These are phyloP conservation scores for Podarcis raffonei DNA, from an alignment of 2,113 vertebrate genomes.

Conservation along the genomic window DNA sequence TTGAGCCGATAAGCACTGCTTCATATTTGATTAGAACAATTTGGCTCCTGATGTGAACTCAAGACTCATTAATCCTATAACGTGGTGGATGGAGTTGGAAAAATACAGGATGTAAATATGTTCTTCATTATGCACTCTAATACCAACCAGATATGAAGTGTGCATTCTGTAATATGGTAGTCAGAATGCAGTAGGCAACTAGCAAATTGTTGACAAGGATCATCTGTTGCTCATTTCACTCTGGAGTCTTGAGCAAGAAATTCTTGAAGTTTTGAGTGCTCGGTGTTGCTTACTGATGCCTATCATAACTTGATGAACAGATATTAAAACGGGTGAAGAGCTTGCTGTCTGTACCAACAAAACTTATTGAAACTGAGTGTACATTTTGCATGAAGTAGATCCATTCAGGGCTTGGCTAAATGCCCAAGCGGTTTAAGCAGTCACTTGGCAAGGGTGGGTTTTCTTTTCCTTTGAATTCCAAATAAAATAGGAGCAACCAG, in stretches of 20 bases:
- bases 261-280: conserved; percentile 40
- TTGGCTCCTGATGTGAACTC: conserved; percentile 63
- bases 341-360: conserved; percentile 21
- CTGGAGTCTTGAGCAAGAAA: conserved; percentile 46
- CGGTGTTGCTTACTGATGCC: conserved; percentile 31
- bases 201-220: conserved; percentile 70
- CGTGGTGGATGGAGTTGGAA: conserved; percentile 66
- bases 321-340: conserved; percentile 32
- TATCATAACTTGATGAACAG: conserved; percentile 42
- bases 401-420: neutral
- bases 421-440: neutral
- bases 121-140: conserved; percentile 83
- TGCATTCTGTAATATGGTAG: conserved; percentile 63
- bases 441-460: too few relatives aligned
- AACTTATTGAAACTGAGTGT: neutral
- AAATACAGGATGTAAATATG: conserved; percentile 84
- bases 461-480: too few relatives aligned
- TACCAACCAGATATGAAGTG: conserved; percentile 66
- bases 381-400: neutral
- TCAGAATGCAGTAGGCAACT: conserved; percentile 56
- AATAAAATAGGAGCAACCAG: neutral
- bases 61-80: conserved; percentile 66
- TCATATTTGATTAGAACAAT: conserved; percentile 67
- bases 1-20: conserved; percentile 55
- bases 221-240: conserved; percentile 67